Base-by-base conservation (phyloP, 2,797 vertebrate genomes). In the Eremophila alpestris region DNA sequence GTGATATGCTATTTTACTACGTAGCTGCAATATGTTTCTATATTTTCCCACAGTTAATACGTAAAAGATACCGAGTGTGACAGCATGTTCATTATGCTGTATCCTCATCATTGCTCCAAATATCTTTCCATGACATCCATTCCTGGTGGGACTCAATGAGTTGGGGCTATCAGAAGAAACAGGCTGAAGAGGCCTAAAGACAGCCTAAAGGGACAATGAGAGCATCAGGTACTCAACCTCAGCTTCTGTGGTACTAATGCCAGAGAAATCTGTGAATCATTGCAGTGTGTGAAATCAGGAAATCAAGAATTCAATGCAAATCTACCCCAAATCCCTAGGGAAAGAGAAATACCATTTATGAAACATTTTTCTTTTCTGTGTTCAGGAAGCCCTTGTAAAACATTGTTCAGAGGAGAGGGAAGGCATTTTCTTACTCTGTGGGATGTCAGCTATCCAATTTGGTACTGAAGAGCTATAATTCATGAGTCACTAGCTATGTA, bases 371-470 rank as follows among this genome's bases (percentile, higher is more conserved):
- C 21, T 79, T 67, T 26, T 79, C 20, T 41, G 90, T 69, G 71
- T 40, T 51, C 17, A 85, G 43, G 29, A 71, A 89, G 18, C 26
- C 34, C 22, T 45, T 40, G 43, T 20, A 58, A 90, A 85, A 63
- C 2, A 22, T 67, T 83, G 23, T 40, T 51, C 64, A 93, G 56
- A 67, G 54, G 21, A 90, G 30, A 88, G 18, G 40, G 29, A 92
- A 95, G 26, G 14, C 43, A 78, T 91, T 83, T 93, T 87, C 73
- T 91, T 79, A 54, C 60, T 64, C 76, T 60, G 19, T 90, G 59
- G 54, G 52, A 70, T 84, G 18, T 73, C 73, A 59, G 22, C 81
- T 69, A 79, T 63, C 29, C 38, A 52, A 62, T 56, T 54, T 1
- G 1, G 30, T 92, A 49, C 62, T 94, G 90, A 51, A 64, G 19